Conservation (phyloP, 2,888 invertebrate species). For the Cheilosia variabilis region DNA sequence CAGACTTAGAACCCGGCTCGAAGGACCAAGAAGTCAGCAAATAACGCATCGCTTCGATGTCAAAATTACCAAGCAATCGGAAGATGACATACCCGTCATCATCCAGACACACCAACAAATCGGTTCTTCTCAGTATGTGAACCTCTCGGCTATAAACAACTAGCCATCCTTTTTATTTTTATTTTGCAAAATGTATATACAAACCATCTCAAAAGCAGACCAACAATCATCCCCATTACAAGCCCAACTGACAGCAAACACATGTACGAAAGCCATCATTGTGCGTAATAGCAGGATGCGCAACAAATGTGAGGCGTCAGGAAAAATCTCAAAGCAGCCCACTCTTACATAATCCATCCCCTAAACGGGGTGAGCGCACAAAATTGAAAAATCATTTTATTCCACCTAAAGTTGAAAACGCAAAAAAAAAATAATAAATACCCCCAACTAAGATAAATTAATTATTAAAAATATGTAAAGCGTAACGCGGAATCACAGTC, state of each 20-base stretch:
- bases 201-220: slow-evolving; percentile 1
- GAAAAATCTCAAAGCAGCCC: slow-evolving; percentile 7
- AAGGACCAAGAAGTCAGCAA: too few relatives aligned
- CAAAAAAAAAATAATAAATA: not conserved
- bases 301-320: slow-evolving; percentile 79
- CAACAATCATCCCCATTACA: slow-evolving; percentile 13
- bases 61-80: too few relatives aligned
- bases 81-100: too few relatives aligned
- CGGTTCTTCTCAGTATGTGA: too few relatives aligned
- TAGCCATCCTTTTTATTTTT: too few relatives aligned
- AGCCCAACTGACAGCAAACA: slow-evolving; percentile 53
- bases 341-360: slow-evolving; percentile 16
- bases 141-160: too few relatives aligned
- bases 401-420: slow-evolving; percentile 8
- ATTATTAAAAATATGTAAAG: slow-evolving; percentile 66
- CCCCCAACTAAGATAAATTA: slow-evolving; percentile 64
- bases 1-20: too few relatives aligned
- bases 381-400: slow-evolving; percentile 59
- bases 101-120: too few relatives aligned
- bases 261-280: slow-evolving; percentile 80
- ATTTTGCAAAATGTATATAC: too few relatives aligned
- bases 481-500: slow-evolving; percentile 64
- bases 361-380: slow-evolving; percentile 14
- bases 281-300: slow-evolving; percentile 83
- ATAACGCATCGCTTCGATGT: too few relatives aligned